phyloP scores from a whole-genome alignment of 2,113 vertebrate species.

The Trichechus manatus region DNA sequence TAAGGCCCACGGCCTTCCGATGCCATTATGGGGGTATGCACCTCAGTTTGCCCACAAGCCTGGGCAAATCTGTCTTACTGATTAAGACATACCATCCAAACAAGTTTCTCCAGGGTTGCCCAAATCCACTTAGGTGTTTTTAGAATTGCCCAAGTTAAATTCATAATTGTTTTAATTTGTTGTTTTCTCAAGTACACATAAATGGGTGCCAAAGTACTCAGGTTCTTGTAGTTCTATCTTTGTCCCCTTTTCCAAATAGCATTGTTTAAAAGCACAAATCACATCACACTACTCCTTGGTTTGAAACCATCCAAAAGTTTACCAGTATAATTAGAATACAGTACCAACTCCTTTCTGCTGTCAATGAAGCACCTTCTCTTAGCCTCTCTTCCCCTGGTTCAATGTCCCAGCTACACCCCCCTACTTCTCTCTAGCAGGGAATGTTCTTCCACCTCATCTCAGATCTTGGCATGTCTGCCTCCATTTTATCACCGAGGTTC shows the following conservation, averaged over 20 bases:
- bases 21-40: neutral
- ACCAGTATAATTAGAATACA: neutral
- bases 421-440: neutral
- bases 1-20: neutral
- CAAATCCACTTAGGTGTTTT: neutral
- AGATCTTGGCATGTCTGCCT: neutral
- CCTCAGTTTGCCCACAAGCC: conserved; percentile 22
- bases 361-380: neutral
- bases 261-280: neutral
- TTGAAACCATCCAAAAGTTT: neutral
- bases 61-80: neutral
- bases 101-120: conserved; percentile 19
- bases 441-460: neutral
- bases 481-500: neutral
- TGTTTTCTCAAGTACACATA: neutral
- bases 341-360: accelerated
- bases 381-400: neutral
- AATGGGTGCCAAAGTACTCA: neutral
- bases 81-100: neutral
- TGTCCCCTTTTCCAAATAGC: neutral
- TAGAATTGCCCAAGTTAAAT: neutral
- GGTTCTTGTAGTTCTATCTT: neutral
- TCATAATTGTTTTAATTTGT: conserved; percentile 33
- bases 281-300: neutral
- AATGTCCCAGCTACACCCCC: no score